A percentile compares a stretch with the other conserved stretches of the same genome.
Evolutionary conservation across 2,113 vertebrate species (phyloP).

Genomic region (Microtus pennsylvanicus): DNA sequence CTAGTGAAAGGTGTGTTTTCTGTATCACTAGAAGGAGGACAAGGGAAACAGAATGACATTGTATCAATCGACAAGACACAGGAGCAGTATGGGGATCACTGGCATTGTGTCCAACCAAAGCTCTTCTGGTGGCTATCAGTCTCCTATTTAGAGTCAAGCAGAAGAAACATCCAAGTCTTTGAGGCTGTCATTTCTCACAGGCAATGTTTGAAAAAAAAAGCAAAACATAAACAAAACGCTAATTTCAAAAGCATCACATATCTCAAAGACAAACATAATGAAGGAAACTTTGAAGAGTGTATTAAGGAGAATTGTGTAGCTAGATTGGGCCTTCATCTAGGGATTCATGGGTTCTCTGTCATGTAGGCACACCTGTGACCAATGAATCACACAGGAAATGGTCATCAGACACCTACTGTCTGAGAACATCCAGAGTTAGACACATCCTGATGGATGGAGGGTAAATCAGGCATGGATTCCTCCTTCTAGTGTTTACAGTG

Average conservation of each 20-base stretch:
- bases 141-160: not conserved
- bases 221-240: not conserved
- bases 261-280: not conserved
- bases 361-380: not conserved
- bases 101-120: not conserved
- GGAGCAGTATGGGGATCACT: not conserved
- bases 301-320: not conserved
- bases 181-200: not conserved
- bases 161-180: not conserved
- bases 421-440: constrained; percentile 14
- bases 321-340: not conserved
- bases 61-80: not conserved
- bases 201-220: not conserved
- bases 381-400: not conserved
- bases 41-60: not conserved
- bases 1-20: not conserved
- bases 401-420: not conserved
- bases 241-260: constrained; percentile 29
- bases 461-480: not conserved
- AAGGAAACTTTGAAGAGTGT: not conserved
- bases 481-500: not conserved
- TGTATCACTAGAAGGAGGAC: not conserved
- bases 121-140: not conserved
- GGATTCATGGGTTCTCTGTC: not conserved
- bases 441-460: not conserved